Conservation (phyloP, 2,113 vertebrate species). For the Tapirus terrestris region DNA sequence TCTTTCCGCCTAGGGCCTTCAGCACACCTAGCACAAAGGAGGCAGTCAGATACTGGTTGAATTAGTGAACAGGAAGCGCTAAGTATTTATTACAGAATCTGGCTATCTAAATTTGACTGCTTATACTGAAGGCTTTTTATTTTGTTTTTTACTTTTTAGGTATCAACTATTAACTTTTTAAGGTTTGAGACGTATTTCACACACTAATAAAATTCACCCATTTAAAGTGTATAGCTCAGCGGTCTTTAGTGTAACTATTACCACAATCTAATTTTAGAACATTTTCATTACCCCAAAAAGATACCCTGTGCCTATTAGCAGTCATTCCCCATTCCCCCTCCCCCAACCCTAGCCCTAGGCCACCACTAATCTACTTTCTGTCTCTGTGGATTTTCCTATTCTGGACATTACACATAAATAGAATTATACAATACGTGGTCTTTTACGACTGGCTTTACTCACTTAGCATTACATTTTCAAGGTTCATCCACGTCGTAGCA, state of each 20-base stretch:
- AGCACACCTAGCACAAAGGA: neutral
- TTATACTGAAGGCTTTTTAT: neutral
- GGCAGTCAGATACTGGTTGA: neutral
- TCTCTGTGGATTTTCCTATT: neutral
- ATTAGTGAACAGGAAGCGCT: neutral
- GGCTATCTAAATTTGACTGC: neutral
- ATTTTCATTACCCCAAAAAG: neutral
- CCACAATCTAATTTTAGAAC: neutral
- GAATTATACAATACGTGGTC: neutral
- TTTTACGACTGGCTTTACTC: neutral
- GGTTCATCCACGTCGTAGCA: neutral
- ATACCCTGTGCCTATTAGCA: neutral
- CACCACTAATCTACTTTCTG: neutral
- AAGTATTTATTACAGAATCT: neutral
- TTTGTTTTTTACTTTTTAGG: neutral
- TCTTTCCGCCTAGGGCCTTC: neutral
- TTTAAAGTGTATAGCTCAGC: neutral
- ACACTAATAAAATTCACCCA: neutral
- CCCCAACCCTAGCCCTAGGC: fast-evolving
- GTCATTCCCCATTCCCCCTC: no score
- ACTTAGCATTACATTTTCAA: neutral
- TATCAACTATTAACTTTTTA: neutral
- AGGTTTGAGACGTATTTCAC: neutral
- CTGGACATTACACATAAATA: neutral
- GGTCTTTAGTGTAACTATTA: neutral